Evolutionary conservation across 2,888 invertebrate species (phyloP).

Genomic region (Synergus japonicus): DNA sequence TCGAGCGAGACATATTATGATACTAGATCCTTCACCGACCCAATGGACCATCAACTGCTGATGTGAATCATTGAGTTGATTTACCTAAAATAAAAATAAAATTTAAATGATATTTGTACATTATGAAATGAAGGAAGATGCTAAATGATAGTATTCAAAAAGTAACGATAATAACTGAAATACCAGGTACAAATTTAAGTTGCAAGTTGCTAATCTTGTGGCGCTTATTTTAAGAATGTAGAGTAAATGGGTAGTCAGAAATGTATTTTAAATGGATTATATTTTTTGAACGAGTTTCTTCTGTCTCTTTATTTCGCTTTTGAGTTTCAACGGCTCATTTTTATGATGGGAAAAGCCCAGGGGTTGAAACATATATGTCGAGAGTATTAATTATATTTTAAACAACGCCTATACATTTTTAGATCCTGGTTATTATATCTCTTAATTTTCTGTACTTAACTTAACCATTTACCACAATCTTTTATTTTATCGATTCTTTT

Average conservation of each 20-base stretch:
- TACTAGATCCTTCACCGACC: conserved; percentile 92
- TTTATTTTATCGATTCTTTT: not conserved
- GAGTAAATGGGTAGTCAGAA: not conserved
- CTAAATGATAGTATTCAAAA: not conserved
- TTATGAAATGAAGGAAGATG: not conserved
- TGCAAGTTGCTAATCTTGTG: not conserved
- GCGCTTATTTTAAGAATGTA: not conserved
- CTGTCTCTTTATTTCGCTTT: not conserved
- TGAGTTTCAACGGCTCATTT: not conserved
- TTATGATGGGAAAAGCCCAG: not conserved
- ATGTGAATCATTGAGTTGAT: conserved; percentile 89
- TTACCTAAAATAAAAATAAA: conserved; percentile 80
- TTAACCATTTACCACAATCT: not conserved
- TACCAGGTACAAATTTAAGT: no score
- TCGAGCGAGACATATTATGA: conserved; percentile 91
- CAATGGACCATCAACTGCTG: conserved; percentile 95
- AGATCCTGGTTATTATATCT: no score
- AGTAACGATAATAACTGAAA: not conserved
- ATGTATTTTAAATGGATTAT: not conserved
- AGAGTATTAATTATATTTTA: not conserved
- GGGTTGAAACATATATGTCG: not conserved
- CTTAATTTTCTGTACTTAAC: not conserved
- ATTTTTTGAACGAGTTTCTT: not conserved
- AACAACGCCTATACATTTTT: no score
- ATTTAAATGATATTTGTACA: not conserved